These are phyloP conservation scores for Bedellia somnulentella DNA, from an alignment of 2,888 invertebrate genomes.

Conservation along the genomic window DNA sequence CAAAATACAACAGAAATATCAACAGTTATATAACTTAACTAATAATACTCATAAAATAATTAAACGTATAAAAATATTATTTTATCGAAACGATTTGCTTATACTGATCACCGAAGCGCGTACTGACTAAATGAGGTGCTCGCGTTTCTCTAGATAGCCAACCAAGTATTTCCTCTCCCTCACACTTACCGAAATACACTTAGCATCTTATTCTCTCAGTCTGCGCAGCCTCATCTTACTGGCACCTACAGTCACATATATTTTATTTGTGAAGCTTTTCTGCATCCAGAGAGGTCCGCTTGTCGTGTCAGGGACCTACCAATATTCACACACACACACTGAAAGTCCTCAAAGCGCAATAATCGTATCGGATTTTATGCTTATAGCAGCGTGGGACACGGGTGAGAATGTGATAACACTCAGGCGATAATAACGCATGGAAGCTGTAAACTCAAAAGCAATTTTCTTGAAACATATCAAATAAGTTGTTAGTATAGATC, in stretches of 20 bases:
- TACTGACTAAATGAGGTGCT: slow-evolving; percentile 60
- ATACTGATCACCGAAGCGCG: slow-evolving; percentile 54
- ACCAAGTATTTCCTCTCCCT: slow-evolving; percentile 23
- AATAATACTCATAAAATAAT: too few species aligned
- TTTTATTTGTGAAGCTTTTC: slow-evolving; percentile 60
- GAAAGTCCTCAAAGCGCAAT: slow-evolving; percentile 18
- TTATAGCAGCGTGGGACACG: slow-evolving; percentile 21
- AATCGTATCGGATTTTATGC: slow-evolving; percentile 42
- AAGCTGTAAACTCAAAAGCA: slow-evolving; percentile 2
- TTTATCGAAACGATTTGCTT: slow-evolving; percentile 41
- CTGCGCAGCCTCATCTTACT: slow-evolving; percentile 50
- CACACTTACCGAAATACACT: slow-evolving; percentile 13
- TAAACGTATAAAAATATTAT: too few species aligned
- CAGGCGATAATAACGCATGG: slow-evolving; percentile 1
- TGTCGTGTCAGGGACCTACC: slow-evolving; percentile 40
- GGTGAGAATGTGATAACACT: slow-evolving; percentile 7
- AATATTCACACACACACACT: slow-evolving; percentile 52
- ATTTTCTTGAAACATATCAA: too few species aligned
- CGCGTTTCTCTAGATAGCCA: slow-evolving; percentile 59
- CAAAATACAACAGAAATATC: too few species aligned
- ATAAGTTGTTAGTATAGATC: too few species aligned
- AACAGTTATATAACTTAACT: too few species aligned
- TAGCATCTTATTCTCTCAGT: slow-evolving; percentile 25
- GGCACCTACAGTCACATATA: slow-evolving; percentile 59
- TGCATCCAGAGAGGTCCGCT: slow-evolving; percentile 43